phyloP scores from a whole-genome alignment of 2,888 invertebrate genomes.

The Mycalesis mineus region DNA sequence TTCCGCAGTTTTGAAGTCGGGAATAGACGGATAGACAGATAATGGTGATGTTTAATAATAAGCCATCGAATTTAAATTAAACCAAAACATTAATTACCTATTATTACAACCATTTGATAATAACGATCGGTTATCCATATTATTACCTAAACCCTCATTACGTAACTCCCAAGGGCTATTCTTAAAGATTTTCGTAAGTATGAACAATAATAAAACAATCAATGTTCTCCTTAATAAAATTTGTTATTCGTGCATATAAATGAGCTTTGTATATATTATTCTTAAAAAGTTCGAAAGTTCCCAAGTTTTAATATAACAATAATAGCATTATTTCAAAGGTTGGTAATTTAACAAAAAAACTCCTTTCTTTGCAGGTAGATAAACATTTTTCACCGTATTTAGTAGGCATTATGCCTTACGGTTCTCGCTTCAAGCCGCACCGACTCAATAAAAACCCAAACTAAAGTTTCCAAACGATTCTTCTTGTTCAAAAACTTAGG shows the following conservation, averaged over 20 bases:
- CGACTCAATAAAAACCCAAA: slow-evolving; percentile 24
- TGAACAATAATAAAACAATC: no score
- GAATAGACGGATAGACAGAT: no score
- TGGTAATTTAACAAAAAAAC: background rate
- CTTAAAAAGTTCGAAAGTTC: background rate
- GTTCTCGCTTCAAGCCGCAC: slow-evolving; percentile 2
- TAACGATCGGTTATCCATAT: no score
- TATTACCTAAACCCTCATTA: no score
- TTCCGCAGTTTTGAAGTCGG: no score
- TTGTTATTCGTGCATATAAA: background rate
- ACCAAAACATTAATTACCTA: no score
- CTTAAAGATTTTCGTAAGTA: no score
- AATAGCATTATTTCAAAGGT: background rate
- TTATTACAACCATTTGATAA: no score
- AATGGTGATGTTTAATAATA: no score
- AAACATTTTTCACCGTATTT: slow-evolving; percentile 27
- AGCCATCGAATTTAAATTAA: no score
- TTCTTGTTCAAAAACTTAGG: slow-evolving; percentile 27
- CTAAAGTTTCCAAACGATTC: slow-evolving; percentile 29
- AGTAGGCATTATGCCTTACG: slow-evolving; percentile 16
- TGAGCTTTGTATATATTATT: background rate
- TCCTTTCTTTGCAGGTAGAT: slow-evolving; percentile 19
- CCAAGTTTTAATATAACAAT: background rate
- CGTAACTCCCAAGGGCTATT: no score
- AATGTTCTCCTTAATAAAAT: no score